Conservation (phyloP, 2,797 vertebrate genomes). For the Meda fulgida region DNA sequence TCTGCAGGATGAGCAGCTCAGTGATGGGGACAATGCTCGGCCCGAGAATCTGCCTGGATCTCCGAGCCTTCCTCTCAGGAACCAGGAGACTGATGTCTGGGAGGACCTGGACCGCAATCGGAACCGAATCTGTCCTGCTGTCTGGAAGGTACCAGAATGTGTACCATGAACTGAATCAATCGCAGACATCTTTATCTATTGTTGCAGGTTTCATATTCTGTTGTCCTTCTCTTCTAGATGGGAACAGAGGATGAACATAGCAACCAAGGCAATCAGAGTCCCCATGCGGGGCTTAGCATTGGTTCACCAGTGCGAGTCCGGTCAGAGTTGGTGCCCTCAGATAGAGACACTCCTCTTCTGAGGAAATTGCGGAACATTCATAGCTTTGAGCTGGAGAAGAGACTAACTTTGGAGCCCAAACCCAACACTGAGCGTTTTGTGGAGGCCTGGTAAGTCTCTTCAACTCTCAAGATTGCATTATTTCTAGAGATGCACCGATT, state of each 20-base stretch:
- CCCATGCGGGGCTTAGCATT: conserved; percentile 83
- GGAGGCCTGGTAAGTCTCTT: conserved; percentile 84
- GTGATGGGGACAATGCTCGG: conserved; percentile 90
- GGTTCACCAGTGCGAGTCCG: conserved; percentile 89
- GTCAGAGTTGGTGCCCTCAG: conserved; percentile 85
- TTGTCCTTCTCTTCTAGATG: conserved; percentile 70
- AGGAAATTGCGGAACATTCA: conserved; percentile 94
- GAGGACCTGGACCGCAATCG: conserved; percentile 96
- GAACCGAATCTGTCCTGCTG: conserved; percentile 85
- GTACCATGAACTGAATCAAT: not conserved
- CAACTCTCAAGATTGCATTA: not conserved
- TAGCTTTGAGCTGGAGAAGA: conserved; percentile 94
- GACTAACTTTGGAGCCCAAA: conserved; percentile 88
- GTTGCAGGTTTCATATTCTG: not conserved
- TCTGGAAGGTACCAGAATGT: conserved; percentile 83
- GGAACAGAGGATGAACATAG: conserved; percentile 90
- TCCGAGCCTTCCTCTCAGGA: conserved; percentile 80
- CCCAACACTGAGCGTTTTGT: conserved; percentile 89
- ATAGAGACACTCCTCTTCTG: conserved; percentile 87
- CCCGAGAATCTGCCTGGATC: conserved; percentile 84
- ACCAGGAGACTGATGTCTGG: conserved; percentile 96
- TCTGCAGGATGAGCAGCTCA: conserved; percentile 96
- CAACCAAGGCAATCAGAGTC: conserved; percentile 85
- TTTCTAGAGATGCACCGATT: not conserved
- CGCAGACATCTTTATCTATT: not conserved